Percentiles rank a stretch among this genome's conserved stretches.
Evolutionary conservation across 2,797 vertebrate genomes (phyloP).

Genomic region (Nasua narica): DNA sequence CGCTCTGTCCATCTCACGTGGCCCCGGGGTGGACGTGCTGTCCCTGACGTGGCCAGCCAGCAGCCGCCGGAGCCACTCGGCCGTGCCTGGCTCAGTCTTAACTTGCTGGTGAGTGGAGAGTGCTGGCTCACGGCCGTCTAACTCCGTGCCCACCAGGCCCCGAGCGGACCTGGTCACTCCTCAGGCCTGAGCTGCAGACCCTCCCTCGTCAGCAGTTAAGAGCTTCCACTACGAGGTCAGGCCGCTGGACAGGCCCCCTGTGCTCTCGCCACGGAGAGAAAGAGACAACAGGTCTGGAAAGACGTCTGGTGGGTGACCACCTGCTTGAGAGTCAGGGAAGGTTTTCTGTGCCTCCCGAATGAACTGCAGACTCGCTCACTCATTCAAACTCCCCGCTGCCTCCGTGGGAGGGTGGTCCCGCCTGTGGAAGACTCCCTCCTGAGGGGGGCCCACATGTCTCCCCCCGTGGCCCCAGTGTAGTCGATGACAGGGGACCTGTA

Average conservation of each 20-base stretch:
- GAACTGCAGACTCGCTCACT: not conserved
- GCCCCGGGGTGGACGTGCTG: rapidly evolving
- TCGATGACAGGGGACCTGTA: not conserved
- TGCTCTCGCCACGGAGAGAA: not conserved
- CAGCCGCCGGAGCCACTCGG: rapidly evolving
- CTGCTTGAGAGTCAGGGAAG: not conserved
- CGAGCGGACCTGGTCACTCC: rapidly evolving
- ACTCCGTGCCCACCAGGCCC: not conserved
- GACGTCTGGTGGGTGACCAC: not conserved
- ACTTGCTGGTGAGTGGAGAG: not conserved
- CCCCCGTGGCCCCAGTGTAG: not conserved
- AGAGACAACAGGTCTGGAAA: not conserved
- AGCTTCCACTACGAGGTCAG: not conserved
- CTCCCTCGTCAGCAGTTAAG: not conserved
- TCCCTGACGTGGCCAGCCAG: not conserved
- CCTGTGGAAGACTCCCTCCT: not conserved
- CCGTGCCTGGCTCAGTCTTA: no score
- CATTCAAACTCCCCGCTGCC: not conserved
- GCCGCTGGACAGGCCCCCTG: no score
- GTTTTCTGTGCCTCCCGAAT: not conserved
- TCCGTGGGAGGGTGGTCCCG: rapidly evolving
- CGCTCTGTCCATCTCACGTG: rapidly evolving
- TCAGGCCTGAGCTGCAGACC: not conserved
- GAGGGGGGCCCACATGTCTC: not conserved
- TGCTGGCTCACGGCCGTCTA: rapidly evolving